Evolutionary conservation across 1,140 invertebrate species (phyloP), one percentile per base, ranked within the genome.

Genomic region (Cylas formicarius): DNA sequence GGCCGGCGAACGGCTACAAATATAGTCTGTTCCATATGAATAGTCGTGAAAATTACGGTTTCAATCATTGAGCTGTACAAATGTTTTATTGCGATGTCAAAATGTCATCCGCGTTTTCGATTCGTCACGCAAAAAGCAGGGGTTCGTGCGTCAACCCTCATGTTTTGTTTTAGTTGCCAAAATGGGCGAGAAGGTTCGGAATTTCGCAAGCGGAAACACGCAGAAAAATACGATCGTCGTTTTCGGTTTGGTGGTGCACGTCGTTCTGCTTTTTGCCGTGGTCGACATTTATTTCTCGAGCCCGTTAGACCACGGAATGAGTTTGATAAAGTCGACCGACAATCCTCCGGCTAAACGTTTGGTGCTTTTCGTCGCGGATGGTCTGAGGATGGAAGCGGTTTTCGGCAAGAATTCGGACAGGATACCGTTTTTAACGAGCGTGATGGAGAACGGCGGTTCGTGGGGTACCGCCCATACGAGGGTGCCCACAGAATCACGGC

Each of bases 401-500:
- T 72, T 77, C 50, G 71, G 11, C 46, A 67, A 50, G 29, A 56
- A 9, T 17, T 39, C 34, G 29, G 10, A 50, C 9, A 27, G 40
- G 16, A 44, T 50, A 8, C 53, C 58, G 13, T 57, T 53, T 48
- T 36, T 64, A 22, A 56, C 44, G 39, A 51, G 56, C 27, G 23
- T 55, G 9, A 48, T 52, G 16, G 42, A 58, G 36, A 50, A 72
- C 57, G 63, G 72, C 58, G 90, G 86, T 36, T 68, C 78, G 19
- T 94, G 85, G 77, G 94, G 93, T 21, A 76, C 97, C 44, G 95
- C 91, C 3, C 81, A 89, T 55, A 95, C 92, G 0, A 73, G 83
- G 60, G 88, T 98, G n/a, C 96, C 96, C 0, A 98, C 95, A n/a
- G 95, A 98, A 72, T 96, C 93, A 1, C 73, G 95, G 37, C 94